A percentile compares a stretch with the other conserved stretches of the same genome.
phyloP scores from a whole-genome alignment of 64 coral and sea anemone genomes.

The Actinia tenebrosa region DNA sequence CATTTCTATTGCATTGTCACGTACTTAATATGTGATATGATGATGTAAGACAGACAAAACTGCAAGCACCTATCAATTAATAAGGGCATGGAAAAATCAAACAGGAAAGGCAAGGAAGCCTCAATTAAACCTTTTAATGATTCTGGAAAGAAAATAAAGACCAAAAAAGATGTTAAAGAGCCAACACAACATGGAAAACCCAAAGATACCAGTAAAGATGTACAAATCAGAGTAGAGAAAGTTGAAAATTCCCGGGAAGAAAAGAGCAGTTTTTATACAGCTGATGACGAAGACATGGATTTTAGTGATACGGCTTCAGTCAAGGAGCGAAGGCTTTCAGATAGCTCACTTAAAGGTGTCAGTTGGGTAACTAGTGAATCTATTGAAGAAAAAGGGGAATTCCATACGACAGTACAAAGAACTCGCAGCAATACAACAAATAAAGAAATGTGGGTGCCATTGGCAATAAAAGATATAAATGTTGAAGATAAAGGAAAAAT shows the following conservation, averaged over 20 bases:
- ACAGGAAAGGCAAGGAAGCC: not conserved
- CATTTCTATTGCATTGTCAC: not conserved
- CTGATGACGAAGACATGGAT: not conserved
- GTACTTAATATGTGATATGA: not conserved
- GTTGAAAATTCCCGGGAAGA: not conserved
- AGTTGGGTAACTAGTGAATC: constrained; percentile 11
- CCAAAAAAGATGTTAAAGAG: not conserved
- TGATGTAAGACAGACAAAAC: not conserved
- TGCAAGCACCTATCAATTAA: not conserved
- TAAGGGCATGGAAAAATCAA: not conserved
- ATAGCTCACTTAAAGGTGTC: constrained; percentile 10
- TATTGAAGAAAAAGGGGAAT: not conserved
- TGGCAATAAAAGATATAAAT: constrained; percentile 5
- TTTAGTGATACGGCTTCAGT: not conserved
- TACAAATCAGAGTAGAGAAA: not conserved
- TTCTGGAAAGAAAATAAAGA: not conserved
- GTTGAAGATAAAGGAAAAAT: not conserved
- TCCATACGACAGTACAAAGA: not conserved
- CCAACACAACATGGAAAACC: not conserved
- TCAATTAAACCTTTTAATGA: not conserved
- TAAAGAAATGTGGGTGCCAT: constrained; percentile 42
- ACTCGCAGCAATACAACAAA: constrained; percentile 20
- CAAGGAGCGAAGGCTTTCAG: constrained; percentile 20
- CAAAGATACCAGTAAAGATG: not conserved
- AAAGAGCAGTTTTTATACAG: not conserved